Conservation (phyloP, 1,140 invertebrate species). For the Aricia agestis region DNA sequence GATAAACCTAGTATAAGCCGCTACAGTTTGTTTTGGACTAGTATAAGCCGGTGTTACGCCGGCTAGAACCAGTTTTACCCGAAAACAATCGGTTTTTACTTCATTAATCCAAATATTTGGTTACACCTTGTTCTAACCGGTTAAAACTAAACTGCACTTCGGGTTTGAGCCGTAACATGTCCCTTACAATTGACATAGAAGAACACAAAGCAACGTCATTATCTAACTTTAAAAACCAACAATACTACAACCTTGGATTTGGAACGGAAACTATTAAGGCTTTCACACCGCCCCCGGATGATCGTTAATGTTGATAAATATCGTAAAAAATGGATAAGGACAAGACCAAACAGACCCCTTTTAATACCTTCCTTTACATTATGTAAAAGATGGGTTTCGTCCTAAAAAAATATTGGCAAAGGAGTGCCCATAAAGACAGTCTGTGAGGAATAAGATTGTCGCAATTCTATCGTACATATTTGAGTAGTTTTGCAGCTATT, state of each 20-base stretch:
- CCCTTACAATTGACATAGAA: too few relatives aligned
- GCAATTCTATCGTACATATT: background rate
- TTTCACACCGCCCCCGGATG: background rate
- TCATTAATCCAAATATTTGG: too few relatives aligned
- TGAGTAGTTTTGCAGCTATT: background rate
- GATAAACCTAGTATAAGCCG: too few relatives aligned
- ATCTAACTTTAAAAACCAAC: background rate
- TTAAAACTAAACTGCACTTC: too few relatives aligned
- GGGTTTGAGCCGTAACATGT: too few relatives aligned
- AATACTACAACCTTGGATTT: background rate
- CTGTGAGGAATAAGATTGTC: background rate
- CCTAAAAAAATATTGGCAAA: conserved; percentile 12
- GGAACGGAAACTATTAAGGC: background rate
- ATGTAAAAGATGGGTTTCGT: conserved; percentile 6
- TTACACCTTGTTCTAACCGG: too few relatives aligned
- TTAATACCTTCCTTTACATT: background rate
- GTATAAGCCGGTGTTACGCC: too few relatives aligned
- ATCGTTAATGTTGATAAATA: background rate
- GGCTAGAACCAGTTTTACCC: too few relatives aligned
- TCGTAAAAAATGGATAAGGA: background rate
- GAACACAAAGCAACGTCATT: background rate
- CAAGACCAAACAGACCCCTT: background rate
- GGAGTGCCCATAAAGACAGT: background rate
- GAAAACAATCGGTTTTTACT: too few relatives aligned
- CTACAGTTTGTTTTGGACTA: too few relatives aligned